Conservation (phyloP, 2,113 vertebrate genomes). For the Apodemus sylvaticus region DNA sequence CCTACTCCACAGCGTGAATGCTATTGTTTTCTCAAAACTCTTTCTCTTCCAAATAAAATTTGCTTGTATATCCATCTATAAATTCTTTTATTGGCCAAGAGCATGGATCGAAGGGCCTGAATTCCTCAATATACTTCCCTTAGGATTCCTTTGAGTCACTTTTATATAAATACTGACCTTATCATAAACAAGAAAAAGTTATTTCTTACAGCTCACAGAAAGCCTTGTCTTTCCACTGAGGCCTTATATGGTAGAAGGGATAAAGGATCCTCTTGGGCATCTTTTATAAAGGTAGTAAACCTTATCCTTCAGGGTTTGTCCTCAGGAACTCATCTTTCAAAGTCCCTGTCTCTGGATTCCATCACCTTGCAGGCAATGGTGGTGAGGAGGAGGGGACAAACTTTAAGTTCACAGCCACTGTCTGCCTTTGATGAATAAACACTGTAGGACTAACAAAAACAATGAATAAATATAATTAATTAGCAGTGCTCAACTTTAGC, state of each 20-base stretch:
- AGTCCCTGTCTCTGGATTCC: neutral
- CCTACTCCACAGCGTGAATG: neutral
- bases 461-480: neutral
- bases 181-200: neutral
- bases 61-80: neutral
- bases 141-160: neutral
- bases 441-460: neutral
- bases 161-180: neutral
- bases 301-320: neutral
- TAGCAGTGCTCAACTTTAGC: neutral
- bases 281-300: neutral
- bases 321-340: neutral
- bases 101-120: neutral
- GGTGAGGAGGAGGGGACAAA: neutral
- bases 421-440: neutral
- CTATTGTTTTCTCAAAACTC: neutral
- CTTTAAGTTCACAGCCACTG: neutral
- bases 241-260: neutral
- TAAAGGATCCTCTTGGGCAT: neutral
- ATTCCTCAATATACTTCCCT: neutral
- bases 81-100: neutral
- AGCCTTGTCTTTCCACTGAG: neutral
- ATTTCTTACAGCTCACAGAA: neutral
- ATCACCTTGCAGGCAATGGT: neutral
- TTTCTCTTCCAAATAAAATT: neutral